Evolutionary conservation across 2,113 vertebrate genomes (phyloP), one percentile per base, ranked within the genome.

Genomic region (Chrysochloris asiatica): DNA sequence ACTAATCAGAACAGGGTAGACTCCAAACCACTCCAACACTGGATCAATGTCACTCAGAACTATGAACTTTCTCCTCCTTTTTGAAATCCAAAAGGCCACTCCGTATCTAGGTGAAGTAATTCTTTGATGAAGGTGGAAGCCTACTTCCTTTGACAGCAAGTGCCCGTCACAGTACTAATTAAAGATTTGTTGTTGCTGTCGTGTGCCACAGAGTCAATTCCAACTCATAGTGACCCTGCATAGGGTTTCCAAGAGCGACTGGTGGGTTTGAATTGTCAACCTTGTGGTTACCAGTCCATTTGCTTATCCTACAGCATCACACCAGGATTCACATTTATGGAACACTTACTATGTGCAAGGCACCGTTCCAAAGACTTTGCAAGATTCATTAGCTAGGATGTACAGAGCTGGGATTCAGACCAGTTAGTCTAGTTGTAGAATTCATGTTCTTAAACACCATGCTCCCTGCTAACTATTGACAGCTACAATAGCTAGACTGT

Each of bases 51-150:
- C 69, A 67, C 13, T 26, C 28, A 88, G 22, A 88, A 59, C 24
- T 52, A 67, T 92, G 48, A 73, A 72, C n/a, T 80, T n/a, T 75
- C 10, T 86, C 41, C 16, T 91, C 52, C 50, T 33, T 93, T 91
- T 69, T 83, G 67, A 38, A 75, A 47, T 91, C 12, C 1, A n/a
- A 76, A 43, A 50, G 17, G n/a, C 17, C 4, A 72, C 8, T 80
- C 3, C 28, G 10, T 89, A 41, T 69, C 54, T 83, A 86, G 10
- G n/a, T 54, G 28, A 84, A 80, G 59, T 8, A 12, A 88, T 33
- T 87, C 54, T 92, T 89, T 63, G 30, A 65, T 85, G 26, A 82
- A 75, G 22, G 59, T 47, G 72, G 47, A 90, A 79, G 26, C 30
- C 6, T 41, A 77, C n/a, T 10, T 86, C 71, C n/a, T 65, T 80